Evolutionary conservation across 2,797 vertebrate genomes (phyloP).

Genomic region (Pseudochromis fuscus): DNA sequence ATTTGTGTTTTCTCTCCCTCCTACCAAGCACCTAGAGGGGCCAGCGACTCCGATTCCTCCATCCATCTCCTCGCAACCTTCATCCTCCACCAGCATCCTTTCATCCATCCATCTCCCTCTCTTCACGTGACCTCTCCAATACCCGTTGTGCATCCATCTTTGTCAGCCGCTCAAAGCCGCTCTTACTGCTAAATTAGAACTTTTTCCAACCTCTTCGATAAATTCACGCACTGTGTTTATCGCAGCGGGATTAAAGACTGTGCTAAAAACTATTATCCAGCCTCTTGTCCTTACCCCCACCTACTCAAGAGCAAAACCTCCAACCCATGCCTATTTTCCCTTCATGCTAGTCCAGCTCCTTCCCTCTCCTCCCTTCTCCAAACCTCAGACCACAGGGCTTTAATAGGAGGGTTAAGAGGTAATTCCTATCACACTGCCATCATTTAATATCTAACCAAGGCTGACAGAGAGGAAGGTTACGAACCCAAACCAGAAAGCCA

Average conservation of each 20-base stretch:
- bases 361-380: conserved; percentile 67
- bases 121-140: conserved; percentile 46
- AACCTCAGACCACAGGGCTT: conserved; percentile 82
- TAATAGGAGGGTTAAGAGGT: conserved; percentile 83
- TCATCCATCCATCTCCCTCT: conserved; percentile 42
- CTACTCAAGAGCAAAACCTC: conserved; percentile 47
- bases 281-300: conserved; percentile 54
- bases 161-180: conserved; percentile 26
- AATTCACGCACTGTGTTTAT: conserved; percentile 20
- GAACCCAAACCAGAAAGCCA: conserved; percentile 80
- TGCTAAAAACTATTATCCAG: conserved; percentile 53
- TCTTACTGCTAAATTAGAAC: conserved; percentile 46
- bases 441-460: conserved; percentile 80
- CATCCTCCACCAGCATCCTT: conserved; percentile 48
- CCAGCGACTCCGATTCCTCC: conserved; percentile 39
- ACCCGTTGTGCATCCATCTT: conserved; percentile 40
- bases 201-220: conserved; percentile 36
- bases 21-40: conserved; percentile 41
- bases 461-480: conserved; percentile 83
- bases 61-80: conserved; percentile 51
- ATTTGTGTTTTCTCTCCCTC: conserved; percentile 51
- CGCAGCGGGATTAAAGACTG: conserved; percentile 40
- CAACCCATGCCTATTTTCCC: conserved; percentile 60
- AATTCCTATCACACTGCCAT: conserved; percentile 83
- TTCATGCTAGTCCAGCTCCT: conserved; percentile 69